Conservation (phyloP, 2,113 vertebrate species). For the Ptychochromis oligacanthus region DNA sequence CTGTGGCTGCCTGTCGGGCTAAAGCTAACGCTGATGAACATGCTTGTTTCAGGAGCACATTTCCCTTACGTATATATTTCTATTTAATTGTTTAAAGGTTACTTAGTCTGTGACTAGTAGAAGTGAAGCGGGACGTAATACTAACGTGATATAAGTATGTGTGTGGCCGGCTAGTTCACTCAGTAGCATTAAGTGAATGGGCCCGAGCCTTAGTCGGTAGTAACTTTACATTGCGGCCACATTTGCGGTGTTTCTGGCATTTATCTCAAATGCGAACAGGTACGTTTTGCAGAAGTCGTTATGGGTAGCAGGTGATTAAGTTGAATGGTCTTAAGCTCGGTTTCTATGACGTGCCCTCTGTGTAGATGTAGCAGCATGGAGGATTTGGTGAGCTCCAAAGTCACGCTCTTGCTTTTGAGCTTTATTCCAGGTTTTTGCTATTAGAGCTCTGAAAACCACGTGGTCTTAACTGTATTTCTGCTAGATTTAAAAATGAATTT, state of each 20-base stretch:
- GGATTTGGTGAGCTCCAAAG: not conserved
- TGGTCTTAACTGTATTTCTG: not conserved
- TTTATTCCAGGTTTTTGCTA: not conserved
- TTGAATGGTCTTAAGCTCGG: not conserved
- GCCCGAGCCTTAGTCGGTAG: not conserved
- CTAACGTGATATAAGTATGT: no score
- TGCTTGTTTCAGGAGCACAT: not conserved
- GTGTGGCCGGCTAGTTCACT: not conserved
- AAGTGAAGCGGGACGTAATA: not conserved
- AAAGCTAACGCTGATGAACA: conserved; percentile 27
- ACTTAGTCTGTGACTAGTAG: not conserved
- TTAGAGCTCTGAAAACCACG: not conserved
- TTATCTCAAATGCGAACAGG: not conserved
- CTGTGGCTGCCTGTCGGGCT: not conserved
- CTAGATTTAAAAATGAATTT: not conserved
- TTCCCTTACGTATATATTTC: not conserved
- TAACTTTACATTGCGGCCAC: not conserved
- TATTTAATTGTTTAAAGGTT: not conserved
- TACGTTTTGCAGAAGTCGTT: not conserved
- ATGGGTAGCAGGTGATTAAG: not conserved
- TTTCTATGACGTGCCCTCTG: rapidly evolving
- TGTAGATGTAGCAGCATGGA: not conserved
- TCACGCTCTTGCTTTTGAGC: not conserved
- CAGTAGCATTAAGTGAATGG: not conserved
- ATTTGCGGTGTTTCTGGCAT: not conserved